Evolutionary conservation across 2,797 vertebrate species (phyloP).

Genomic region (Garrulus glandarius): DNA sequence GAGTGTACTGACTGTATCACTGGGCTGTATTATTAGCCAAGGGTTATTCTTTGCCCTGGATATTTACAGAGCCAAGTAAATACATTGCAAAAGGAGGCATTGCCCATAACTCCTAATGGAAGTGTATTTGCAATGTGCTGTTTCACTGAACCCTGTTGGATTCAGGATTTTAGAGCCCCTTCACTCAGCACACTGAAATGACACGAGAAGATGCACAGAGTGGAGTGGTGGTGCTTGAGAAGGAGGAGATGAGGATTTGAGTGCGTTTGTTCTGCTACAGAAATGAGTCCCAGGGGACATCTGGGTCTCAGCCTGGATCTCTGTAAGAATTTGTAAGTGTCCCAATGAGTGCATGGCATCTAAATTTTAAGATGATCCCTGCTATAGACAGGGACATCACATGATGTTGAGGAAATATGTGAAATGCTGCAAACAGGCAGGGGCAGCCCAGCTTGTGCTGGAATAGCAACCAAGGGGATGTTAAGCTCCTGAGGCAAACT

Average conservation of each 20-base stretch:
- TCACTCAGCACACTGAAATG: background rate
- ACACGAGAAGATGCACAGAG: background rate
- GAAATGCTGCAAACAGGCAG: background rate
- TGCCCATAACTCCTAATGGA: background rate
- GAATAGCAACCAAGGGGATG: background rate
- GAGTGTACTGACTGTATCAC: background rate
- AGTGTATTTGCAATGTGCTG: background rate
- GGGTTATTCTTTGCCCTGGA: slow-evolving; percentile 23
- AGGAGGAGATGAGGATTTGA: background rate
- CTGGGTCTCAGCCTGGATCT: background rate
- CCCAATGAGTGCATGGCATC: background rate
- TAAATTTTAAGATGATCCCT: background rate
- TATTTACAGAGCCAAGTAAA: background rate
- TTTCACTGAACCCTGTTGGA: background rate
- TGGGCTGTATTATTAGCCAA: slow-evolving; percentile 29
- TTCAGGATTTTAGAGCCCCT: background rate
- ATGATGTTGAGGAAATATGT: background rate
- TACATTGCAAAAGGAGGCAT: background rate
- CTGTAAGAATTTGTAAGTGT: background rate
- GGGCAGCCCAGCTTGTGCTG: background rate
- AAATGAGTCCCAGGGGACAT: background rate
- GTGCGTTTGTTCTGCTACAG: background rate
- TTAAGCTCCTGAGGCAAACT: background rate
- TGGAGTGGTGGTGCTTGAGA: background rate
- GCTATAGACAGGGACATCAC: background rate